Evolutionary conservation across 2,888 invertebrate genomes (phyloP).

Genomic region (Limnephilus lunatus): DNA sequence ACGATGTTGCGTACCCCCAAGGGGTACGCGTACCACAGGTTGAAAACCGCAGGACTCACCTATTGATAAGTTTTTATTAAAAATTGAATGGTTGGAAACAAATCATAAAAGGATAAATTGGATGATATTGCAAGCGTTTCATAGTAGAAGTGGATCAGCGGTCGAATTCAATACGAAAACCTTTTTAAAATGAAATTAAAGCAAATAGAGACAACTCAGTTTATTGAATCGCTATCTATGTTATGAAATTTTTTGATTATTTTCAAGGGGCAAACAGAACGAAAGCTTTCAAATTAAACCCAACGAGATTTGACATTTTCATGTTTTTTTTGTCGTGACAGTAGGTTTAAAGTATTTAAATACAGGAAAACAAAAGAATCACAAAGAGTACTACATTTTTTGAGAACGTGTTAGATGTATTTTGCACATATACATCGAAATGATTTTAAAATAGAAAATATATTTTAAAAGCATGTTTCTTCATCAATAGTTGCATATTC

Average conservation of each 20-base stretch:
- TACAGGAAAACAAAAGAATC: not conserved
- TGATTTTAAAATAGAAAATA: too few species aligned
- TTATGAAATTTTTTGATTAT: not conserved
- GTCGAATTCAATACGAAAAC: not conserved
- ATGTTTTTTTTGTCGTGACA: not conserved
- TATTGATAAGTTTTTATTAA: not conserved
- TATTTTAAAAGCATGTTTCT: too few species aligned
- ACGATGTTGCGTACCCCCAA: too few species aligned
- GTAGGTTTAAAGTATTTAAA: not conserved
- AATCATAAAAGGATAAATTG: not conserved
- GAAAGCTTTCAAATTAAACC: conserved; percentile 20
- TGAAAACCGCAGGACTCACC: not conserved
- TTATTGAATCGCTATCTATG: not conserved
- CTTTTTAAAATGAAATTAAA: not conserved
- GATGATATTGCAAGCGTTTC: not conserved
- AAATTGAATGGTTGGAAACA: not conserved
- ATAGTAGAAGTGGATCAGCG: not conserved
- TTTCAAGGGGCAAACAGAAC: not conserved
- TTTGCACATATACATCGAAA: too few species aligned
- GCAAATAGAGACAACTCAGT: not conserved
- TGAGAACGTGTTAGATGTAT: not conserved
- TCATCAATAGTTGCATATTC: too few species aligned
- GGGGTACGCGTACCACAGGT: too few species aligned
- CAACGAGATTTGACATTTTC: conserved; percentile 3
- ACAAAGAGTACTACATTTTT: not conserved